These are phyloP conservation scores for Bos javanicus DNA, from an alignment of 2,113 vertebrate species.

Conservation along the genomic window DNA sequence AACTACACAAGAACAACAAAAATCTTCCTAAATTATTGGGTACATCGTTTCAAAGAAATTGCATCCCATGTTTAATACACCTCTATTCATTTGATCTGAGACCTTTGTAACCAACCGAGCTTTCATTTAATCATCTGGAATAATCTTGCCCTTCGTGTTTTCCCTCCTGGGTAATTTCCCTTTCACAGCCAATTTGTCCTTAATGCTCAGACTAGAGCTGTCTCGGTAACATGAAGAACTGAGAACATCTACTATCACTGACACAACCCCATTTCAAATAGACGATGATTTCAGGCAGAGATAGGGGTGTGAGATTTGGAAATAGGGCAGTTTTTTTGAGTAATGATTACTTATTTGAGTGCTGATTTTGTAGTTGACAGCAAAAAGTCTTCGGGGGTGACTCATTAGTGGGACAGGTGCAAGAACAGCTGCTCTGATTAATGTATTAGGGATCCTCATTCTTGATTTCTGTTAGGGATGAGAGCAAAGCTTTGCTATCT, in stretches of 20 bases:
- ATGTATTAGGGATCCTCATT: not conserved
- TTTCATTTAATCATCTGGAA: conserved; percentile 11
- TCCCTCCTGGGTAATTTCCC: not conserved
- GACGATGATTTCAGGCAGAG: not conserved
- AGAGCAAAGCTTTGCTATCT: not conserved
- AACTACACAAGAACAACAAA: not conserved
- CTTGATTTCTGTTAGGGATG: not conserved
- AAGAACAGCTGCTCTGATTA: conserved; percentile 22
- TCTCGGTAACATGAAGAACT: not conserved
- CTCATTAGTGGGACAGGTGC: conserved; percentile 57
- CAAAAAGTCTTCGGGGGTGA: not conserved
- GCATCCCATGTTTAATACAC: not conserved
- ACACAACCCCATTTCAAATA: not conserved
- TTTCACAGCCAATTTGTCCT: conserved; percentile 1
- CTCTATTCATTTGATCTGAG: not conserved
- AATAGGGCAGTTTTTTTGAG: not conserved
- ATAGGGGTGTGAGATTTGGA: not conserved
- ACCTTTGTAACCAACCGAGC: not conserved
- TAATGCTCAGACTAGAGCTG: not conserved
- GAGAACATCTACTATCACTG: not conserved
- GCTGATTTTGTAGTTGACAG: conserved; percentile 40
- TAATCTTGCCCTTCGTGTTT: not conserved
- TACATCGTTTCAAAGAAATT: not conserved
- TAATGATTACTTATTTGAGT: not conserved
- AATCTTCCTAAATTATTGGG: not conserved